Conservation (phyloP, 2,113 vertebrate species). For the Salvelinus alpinus region DNA sequence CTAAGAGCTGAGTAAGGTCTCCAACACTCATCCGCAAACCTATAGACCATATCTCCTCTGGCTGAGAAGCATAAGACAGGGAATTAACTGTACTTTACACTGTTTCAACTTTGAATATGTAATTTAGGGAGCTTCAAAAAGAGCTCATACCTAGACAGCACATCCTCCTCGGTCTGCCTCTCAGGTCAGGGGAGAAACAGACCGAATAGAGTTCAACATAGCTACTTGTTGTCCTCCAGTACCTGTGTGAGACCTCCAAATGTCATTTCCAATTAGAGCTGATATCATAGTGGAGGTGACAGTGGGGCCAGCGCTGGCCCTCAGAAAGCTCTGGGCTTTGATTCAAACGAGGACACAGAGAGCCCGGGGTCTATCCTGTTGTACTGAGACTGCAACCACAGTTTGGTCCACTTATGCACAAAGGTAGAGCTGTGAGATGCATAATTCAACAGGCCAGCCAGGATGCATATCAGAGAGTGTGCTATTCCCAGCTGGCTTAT, state of each 20-base stretch:
- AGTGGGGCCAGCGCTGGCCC: neutral
- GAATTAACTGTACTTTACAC: too few species aligned
- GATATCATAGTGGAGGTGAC: neutral
- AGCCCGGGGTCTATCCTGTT: conserved; percentile 26
- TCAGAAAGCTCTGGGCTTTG: neutral
- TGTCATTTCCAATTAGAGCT: conserved; percentile 25
- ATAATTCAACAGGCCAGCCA: conserved; percentile 59
- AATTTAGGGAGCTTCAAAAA: too few species aligned
- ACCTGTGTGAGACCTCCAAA: conserved; percentile 18
- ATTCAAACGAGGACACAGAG: conserved; percentile 22
- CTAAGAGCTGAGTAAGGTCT: too few species aligned
- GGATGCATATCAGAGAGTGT: conserved; percentile 32
- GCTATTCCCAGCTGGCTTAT: conserved; percentile 34
- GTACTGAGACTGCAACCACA: conserved; percentile 14
- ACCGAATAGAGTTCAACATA: conserved; percentile 4
- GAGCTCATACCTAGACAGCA: too few species aligned
- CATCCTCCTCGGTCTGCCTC: too few species aligned
- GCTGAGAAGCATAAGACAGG: too few species aligned
- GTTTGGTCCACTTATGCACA: conserved; percentile 39
- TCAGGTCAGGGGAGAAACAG: too few species aligned
- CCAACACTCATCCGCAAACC: neutral
- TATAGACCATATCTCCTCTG: neutral
- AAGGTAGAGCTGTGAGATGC: conserved; percentile 38
- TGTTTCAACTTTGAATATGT: too few species aligned
- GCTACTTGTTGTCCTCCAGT: neutral